Evolutionary conservation across 2,888 invertebrate species (phyloP), one percentile per base, ranked within the genome.

Genomic region (Microlaimidae sp.): DNA sequence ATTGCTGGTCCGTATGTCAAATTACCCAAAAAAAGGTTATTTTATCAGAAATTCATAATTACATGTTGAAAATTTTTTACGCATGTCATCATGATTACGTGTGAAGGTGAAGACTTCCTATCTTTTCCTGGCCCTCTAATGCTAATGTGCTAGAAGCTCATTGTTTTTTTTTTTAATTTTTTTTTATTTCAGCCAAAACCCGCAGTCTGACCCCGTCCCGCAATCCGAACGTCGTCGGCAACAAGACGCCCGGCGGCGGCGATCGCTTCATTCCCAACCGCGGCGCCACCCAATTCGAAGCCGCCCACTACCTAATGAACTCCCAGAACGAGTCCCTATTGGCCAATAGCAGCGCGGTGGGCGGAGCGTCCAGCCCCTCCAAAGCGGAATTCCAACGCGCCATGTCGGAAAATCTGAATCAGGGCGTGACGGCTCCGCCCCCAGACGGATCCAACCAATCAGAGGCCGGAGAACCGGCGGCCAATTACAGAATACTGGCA

Each of bases 261-360:
- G 75, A 75, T 58, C 79, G 92, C 62, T 93, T 90, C 68, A 92
- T 93, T 61, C 90, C 92, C 0, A 83, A 81, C 47, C 78, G 92
- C 66, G 81, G 80, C 60, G 82, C 85, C 32, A 85, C 83, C n/a
- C 85, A 90, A 71, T 85, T 87, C 75, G 90, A 92, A 61, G 73
- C 89, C 59, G 85, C 85, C 49, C 84, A 90, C 71, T 87, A 81
- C 69, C 81, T 85, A 78, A 81, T 87, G 73, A 58, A 59, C n/a
- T 52, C 58, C 1, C 50, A 55, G n/a, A 62, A 62, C 48, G n/a
- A n/a, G n/a, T 62, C 62, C 3, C 59, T 59, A 10, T 59, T 60
- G 74, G 74, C 61, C 60, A 58, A 27, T 63, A 64, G 38, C 54
- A 70, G 21, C 49, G 65, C 56, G 79, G n/a, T n/a, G n/a, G n/a